Evolutionary conservation across 1,140 invertebrate species (phyloP), one percentile per base, ranked within the genome.

Genomic region (Andricus grossulariae): DNA sequence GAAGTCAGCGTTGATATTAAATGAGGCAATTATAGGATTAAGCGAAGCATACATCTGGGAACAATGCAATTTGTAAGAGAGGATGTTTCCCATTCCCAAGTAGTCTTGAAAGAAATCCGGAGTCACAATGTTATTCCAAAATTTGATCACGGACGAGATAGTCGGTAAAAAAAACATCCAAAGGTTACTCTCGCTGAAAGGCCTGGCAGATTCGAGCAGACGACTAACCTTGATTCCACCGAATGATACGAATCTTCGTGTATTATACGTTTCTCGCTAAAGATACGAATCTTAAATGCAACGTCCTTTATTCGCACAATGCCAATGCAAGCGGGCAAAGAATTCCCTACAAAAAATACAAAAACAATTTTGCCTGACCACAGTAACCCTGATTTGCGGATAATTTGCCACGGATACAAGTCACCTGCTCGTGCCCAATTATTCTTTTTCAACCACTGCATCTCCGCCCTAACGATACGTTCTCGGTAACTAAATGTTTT

Each of bases 141-240:
- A 51, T 52, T 39, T 51, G 50, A 50, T 71, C 50, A 71, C 32
- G 71, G 73, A 78, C 77, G 76, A 78, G 76, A 79, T 79, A 79
- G 80, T 72, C 76, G 71, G 70, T 77, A 71, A 79, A 83, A 83
- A 81, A 76, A 66, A 72, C 75, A 73, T 77, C 77, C 75, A 66
- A 73, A 72, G 79, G 77, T 77, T 79, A 80, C 79, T 78, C 82
- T 81, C 78, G 82, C 80, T 80, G 81, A 83, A 83, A 83, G 79
- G 74, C 76, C 77, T 79, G 79, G 79, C 76, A 77, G 79, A 80
- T 79, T 77, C 79, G 76, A 77, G 81, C 78, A 73, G 81, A 80
- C 78, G 80, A 75, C 80, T 80, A 80, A 83, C 82, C 82, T 83
- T 79, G 82, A 83, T 83, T 80, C 82, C 75, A 72, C 71, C 66